Evolutionary conservation across 1,140 invertebrate genomes (phyloP).

Genomic region (Pachypeltis micranthus): DNA sequence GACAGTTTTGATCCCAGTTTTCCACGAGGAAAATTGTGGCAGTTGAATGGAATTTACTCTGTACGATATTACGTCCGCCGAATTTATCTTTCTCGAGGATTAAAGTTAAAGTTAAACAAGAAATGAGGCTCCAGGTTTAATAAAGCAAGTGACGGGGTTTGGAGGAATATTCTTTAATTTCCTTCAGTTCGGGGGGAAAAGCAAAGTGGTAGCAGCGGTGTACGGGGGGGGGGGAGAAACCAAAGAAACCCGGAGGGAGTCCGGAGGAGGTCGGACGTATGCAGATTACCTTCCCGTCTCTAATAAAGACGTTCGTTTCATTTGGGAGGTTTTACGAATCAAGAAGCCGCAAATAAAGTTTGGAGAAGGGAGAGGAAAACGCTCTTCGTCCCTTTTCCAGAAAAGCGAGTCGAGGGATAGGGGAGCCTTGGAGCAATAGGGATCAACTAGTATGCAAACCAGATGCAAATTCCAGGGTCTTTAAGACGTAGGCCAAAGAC

Average conservation of each 20-base stretch:
- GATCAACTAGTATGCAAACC: conserved; percentile 28
- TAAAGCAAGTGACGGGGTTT: conserved; percentile 1
- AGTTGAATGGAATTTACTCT: no score
- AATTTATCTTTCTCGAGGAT: background rate
- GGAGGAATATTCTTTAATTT: conserved; percentile 22
- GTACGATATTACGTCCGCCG: conserved; percentile 1
- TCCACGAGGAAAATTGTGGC: no score
- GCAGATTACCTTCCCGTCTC: conserved; percentile 19
- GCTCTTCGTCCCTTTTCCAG: background rate
- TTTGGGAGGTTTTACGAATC: conserved; percentile 25
- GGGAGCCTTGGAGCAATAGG: conserved; percentile 21
- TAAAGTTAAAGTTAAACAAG: conserved; percentile 3
- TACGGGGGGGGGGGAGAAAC: background rate
- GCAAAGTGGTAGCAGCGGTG: background rate
- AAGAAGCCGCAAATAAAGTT: conserved; percentile 28
- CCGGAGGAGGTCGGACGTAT: conserved; percentile 19
- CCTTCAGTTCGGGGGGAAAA: background rate
- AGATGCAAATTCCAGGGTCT: conserved; percentile 21
- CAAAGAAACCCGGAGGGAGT: conserved; percentile 1
- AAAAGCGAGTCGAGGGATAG: background rate
- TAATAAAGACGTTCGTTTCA: conserved; percentile 25
- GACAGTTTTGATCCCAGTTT: no score
- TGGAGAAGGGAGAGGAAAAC: conserved; percentile 1
- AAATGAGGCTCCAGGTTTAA: background rate
- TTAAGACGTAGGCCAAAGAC: conserved; percentile 4